Conservation (phyloP, 2,888 invertebrate genomes). For the Phania funesta region DNA sequence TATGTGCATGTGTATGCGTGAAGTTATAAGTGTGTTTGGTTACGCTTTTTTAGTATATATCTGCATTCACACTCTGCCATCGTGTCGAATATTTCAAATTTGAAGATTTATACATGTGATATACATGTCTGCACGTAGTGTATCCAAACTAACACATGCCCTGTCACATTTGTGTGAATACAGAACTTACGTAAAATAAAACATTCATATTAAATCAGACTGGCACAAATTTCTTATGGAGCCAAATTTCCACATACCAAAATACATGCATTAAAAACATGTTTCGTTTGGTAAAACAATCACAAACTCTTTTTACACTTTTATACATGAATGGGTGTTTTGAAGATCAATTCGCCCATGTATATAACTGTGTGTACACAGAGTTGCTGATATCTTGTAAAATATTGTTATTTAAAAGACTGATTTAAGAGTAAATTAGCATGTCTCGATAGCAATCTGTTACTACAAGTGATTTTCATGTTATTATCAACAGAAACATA, state of each 20-base stretch:
- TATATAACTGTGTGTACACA: neutral
- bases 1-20: no score
- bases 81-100: no score
- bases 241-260: neutral
- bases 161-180: neutral
- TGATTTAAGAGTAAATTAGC: constrained; percentile 58
- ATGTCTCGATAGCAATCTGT: constrained; percentile 60
- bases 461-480: constrained; percentile 61
- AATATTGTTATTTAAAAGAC: constrained; percentile 50
- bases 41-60: no score
- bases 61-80: no score
- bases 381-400: neutral
- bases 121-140: no score
- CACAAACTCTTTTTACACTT: no score
- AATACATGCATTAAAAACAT: constrained; percentile 15
- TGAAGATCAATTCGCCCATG: no score
- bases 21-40: no score
- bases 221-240: neutral
- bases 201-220: neutral
- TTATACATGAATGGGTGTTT: no score
- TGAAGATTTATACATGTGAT: no score
- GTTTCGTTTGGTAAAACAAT: constrained; percentile 32
- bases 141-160: no score
- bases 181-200: constrained; percentile 4
- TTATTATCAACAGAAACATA: constrained; percentile 49